Evolutionary conservation across 2,113 vertebrate species (phyloP).

Genomic region (Podocnemis expansa): DNA sequence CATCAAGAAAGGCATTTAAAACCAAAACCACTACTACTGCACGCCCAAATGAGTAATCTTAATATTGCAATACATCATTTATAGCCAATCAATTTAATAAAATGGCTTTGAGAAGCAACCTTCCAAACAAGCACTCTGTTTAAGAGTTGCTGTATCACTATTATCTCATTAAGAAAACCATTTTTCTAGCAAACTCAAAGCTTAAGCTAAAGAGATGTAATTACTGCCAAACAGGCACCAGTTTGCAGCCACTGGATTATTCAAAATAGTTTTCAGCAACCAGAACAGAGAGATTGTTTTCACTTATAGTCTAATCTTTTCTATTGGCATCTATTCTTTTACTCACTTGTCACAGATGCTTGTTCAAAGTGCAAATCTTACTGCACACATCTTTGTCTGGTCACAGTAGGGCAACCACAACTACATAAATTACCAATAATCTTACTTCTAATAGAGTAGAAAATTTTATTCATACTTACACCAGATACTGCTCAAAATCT

Average conservation of each 20-base stretch:
- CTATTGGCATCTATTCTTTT: background rate
- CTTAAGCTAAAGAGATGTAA: background rate
- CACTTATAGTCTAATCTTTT: background rate
- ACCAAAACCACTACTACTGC: background rate
- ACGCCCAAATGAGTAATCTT: background rate
- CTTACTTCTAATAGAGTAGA: background rate
- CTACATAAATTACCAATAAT: background rate
- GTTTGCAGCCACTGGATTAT: background rate
- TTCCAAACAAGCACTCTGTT: background rate
- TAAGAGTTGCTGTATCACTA: background rate
- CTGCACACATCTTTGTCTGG: background rate
- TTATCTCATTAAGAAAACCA: background rate
- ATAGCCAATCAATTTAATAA: background rate
- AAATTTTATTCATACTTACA: conserved; percentile 75
- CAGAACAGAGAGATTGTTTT: conserved; percentile 5
- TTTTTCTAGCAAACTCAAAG: background rate
- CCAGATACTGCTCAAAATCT: conserved; percentile 84
- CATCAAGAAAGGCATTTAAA: background rate
- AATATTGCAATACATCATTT: background rate
- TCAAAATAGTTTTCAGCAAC: background rate
- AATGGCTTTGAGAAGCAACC: background rate
- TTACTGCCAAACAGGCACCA: background rate
- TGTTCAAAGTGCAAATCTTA: background rate
- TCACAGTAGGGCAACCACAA: background rate
- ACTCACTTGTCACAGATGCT: background rate